phyloP scores from a whole-genome alignment of 1,140 invertebrate species.

The Eurytemora carolleeae region DNA sequence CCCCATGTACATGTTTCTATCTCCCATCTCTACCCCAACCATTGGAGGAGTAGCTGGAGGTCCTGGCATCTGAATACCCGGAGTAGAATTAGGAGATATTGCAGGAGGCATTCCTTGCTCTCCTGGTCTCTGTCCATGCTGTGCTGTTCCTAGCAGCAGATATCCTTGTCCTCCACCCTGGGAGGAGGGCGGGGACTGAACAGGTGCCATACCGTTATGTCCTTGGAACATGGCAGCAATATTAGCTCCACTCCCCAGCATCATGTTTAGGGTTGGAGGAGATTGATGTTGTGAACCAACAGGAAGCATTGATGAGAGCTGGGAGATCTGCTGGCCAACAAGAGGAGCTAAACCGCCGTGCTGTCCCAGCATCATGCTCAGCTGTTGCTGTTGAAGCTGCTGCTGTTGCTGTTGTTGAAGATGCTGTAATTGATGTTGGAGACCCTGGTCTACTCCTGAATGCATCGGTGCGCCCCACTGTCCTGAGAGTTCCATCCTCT shows the following conservation, averaged over 20 bases:
- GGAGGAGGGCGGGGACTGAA: neutral
- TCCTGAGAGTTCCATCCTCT: neutral
- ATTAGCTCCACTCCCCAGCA: neutral
- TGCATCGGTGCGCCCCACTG: no score
- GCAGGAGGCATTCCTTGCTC: neutral
- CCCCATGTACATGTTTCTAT: no score
- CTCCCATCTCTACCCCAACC: neutral
- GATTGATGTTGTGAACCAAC: neutral
- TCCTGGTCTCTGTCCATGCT: neutral
- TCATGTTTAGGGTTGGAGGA: neutral
- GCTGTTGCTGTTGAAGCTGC: neutral
- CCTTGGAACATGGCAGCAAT: neutral
- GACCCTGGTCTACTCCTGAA: neutral
- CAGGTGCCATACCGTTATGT: neutral
- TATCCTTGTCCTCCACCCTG: neutral
- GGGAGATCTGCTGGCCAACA: neutral
- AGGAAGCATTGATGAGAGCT: neutral
- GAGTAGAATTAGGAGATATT: neutral
- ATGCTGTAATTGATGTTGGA: neutral
- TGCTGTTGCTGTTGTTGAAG: neutral
- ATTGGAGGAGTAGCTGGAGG: neutral
- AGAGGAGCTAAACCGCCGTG: neutral
- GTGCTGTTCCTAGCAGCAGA: neutral
- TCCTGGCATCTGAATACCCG: neutral
- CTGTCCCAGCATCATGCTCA: slow-evolving; percentile 1